Base-by-base conservation (phyloP, 2,888 invertebrate species). In the Polyploca ridens region DNA sequence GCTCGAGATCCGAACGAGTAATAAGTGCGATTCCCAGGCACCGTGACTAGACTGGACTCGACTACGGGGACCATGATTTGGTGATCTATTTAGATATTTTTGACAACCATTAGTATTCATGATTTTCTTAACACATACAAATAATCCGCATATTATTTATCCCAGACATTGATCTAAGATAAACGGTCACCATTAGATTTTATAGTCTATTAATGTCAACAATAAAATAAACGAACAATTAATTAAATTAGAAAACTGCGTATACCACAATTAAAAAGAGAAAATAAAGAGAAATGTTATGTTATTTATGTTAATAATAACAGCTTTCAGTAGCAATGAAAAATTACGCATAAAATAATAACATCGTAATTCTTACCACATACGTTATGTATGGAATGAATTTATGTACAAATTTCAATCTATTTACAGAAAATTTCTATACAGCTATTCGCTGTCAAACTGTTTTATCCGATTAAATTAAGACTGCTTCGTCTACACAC, bases 1-100 rank as follows among this genome's bases (percentile, higher is more conserved):
- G 72, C 68, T 80, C 73, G 78, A 77, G 78, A 78, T 73, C 76
- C 74, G 67, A 70, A 64, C 70, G 73, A 81, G 82, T 83, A 84
- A 85, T 83, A 84, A 85, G 80, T 84, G 85, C 81, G 82, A 86
- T 90, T 90, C 90, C 89, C 90, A 90, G 82, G 80, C 86, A 71
- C 72, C 77, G 86, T 90, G 89, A 90, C 90, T 88, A 79, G 86
- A 73, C 85, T 73, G 64, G 70, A 70, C 77, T 60, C 11, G 49
- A 27, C 61, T 79, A 71, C 16, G 63, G 78, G 78, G 74, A 67
- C 84, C 65, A 77, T 65, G 27, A 35, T 61, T 65, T 63, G 2
- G 10, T 33, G 1, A 5, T 67, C 57, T 38, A 41, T 33, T 16
- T 19, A 38, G 41, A 59, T 59, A 59, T 44, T 44, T 38, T 38